These are phyloP conservation scores for Drosophila repletoides DNA, from an alignment of 1,140 invertebrate genomes.

Conservation along the genomic window DNA sequence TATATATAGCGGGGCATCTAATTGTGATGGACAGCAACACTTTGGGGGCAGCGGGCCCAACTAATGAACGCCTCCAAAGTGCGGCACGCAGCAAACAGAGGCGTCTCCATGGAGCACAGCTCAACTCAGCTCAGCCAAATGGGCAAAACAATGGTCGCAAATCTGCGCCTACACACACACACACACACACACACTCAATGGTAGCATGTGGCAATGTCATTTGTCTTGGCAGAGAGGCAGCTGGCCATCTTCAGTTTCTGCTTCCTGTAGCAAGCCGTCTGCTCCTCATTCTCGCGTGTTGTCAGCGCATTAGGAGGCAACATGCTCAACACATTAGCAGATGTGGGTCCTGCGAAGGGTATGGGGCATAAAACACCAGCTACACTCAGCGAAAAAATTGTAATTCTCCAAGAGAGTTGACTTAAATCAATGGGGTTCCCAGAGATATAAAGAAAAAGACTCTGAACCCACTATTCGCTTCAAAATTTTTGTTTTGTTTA, in stretches of 20 bases:
- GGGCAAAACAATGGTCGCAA: conserved; percentile 37
- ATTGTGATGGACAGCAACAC: conserved; percentile 74
- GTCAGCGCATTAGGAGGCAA: conserved; percentile 72
- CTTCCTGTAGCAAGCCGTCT: conserved; percentile 30
- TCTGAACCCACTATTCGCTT: too few species aligned
- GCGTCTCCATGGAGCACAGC: conserved; percentile 31
- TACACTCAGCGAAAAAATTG: too few species aligned
- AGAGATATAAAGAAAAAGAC: too few species aligned
- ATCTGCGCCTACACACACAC: conserved; percentile 17
- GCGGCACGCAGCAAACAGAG: conserved; percentile 19
- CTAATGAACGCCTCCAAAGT: conserved; percentile 74
- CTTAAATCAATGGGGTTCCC: too few species aligned
- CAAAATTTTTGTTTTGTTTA: too few species aligned
- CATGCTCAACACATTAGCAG: conserved; percentile 74
- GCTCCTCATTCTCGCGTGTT: conserved; percentile 74
- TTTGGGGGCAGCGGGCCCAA: conserved; percentile 54
- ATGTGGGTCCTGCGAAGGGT: background rate
- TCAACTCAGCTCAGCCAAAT: conserved; percentile 57
- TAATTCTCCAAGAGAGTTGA: too few species aligned
- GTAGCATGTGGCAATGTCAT: conserved; percentile 73
- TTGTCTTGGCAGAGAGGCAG: conserved; percentile 50
- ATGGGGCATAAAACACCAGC: conserved; percentile 21
- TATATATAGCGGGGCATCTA: conserved; percentile 22
- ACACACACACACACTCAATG: background rate
- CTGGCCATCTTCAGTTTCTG: conserved; percentile 10